These are phyloP conservation scores for Tetropium fuscum DNA, from an alignment of 2,888 invertebrate genomes.

Conservation along the genomic window DNA sequence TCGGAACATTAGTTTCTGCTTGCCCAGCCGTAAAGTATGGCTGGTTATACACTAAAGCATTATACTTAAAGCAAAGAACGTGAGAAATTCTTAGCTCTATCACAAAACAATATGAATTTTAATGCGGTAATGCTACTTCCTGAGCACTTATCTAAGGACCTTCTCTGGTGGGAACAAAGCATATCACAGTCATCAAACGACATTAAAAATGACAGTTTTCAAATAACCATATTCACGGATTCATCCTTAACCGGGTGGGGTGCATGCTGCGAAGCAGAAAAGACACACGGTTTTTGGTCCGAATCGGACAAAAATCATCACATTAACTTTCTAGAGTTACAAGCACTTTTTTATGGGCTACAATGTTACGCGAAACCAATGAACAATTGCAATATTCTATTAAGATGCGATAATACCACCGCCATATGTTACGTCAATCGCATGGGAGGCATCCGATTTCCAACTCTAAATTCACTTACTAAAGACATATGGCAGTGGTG, in stretches of 20 bases:
- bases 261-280: too few species aligned
- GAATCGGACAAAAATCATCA: not conserved
- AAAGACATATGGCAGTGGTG: slow-evolving; percentile 3
- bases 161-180: too few species aligned
- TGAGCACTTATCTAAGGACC: too few species aligned
- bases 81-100: not conserved
- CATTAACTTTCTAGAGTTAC: not conserved
- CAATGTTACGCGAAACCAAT: not conserved
- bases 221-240: too few species aligned
- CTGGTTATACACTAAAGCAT: not conserved
- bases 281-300: too few species aligned
- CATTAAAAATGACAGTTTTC: too few species aligned
- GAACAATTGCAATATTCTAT: not conserved
- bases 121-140: too few species aligned
- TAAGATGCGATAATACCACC: not conserved
- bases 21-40: too few species aligned
- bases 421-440: not conserved
- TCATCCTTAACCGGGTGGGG: too few species aligned
- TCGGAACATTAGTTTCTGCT: too few species aligned
- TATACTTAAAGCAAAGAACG: too few species aligned
- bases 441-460: not conserved
- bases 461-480: not conserved
- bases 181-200: too few species aligned
- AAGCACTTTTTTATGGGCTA: not conserved
- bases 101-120: not conserved